phyloP scores from a whole-genome alignment of 2,797 vertebrate species.

The Enteromius radiatus region DNA sequence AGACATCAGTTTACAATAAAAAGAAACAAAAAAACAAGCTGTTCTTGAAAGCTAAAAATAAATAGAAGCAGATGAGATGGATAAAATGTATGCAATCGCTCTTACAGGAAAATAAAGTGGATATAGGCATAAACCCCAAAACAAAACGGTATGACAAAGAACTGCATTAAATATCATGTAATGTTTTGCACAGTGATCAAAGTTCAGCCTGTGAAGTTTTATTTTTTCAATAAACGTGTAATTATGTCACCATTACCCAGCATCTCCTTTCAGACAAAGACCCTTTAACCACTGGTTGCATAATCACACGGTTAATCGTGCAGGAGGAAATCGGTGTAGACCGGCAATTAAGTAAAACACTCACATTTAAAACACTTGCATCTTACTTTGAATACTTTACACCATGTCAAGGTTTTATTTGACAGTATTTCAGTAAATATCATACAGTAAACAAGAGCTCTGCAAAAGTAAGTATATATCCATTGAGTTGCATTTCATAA shows the following conservation, averaged over 20 bases:
- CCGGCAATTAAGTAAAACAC: not conserved
- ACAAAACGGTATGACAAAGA: not conserved
- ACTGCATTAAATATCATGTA: not conserved
- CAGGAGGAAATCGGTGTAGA: not conserved
- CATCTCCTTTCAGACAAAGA: not conserved
- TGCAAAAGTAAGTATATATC: conserved; percentile 99
- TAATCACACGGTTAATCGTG: not conserved
- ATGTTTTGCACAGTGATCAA: not conserved
- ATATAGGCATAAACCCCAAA: not conserved
- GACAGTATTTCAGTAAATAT: conserved; percentile 96
- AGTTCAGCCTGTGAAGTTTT: not conserved
- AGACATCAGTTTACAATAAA: no score
- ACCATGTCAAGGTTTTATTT: conserved; percentile 88
- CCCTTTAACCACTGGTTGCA: not conserved
- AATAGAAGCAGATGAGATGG: no score
- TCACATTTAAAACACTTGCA: not conserved
- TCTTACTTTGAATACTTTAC: conserved; percentile 62
- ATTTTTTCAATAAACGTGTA: not conserved
- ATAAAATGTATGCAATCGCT: not conserved
- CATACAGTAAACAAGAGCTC: conserved; percentile 99
- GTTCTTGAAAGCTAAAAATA: no score
- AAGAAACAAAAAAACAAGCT: no score
- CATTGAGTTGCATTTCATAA: conserved; percentile 99
- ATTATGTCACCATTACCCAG: not conserved
- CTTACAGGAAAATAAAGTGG: not conserved